These are phyloP conservation scores for Folsomia manolachei DNA, from an alignment of 2,888 invertebrate species.

Conservation along the genomic window DNA sequence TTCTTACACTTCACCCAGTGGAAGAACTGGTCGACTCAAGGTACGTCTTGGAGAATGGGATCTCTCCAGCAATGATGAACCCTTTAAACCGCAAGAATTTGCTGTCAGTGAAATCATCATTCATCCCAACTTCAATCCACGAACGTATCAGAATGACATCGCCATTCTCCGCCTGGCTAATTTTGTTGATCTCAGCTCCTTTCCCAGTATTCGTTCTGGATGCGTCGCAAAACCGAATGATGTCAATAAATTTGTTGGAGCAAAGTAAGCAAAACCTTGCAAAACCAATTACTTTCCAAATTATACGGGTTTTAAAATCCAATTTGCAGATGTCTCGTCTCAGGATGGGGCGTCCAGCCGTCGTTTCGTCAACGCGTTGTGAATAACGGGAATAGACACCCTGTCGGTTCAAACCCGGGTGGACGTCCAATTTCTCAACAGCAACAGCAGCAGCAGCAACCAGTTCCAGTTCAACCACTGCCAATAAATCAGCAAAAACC, in stretches of 20 bases:
- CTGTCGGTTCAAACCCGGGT: conserved; percentile 29
- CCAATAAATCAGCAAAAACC: not conserved
- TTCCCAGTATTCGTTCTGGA: conserved; percentile 45
- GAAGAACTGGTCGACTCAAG: conserved; percentile 23
- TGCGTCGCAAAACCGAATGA: conserved; percentile 46
- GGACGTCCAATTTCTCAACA: conserved; percentile 3
- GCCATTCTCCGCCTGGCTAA: conserved; percentile 41
- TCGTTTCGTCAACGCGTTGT: conserved; percentile 8
- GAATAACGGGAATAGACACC: conserved; percentile 19
- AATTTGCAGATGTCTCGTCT: conserved; percentile 39
- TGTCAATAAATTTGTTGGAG: conserved; percentile 31
- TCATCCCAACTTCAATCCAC: conserved; percentile 46
- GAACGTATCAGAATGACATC: conserved; percentile 49
- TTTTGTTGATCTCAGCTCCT: conserved; percentile 40
- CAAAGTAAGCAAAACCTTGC: conserved; percentile 37
- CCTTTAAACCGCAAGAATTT: conserved; percentile 44
- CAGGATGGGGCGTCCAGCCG: conserved; percentile 48
- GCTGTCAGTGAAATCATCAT: conserved; percentile 38
- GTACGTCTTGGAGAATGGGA: conserved; percentile 50
- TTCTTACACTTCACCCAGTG: not conserved
- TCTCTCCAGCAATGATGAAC: conserved; percentile 42
- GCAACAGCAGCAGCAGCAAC: conserved; percentile 12
- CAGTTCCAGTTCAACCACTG: not conserved
- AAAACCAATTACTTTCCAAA: not conserved
- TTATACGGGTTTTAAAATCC: not conserved